These are phyloP conservation scores for Leptinotarsa texana DNA, from an alignment of 1,140 invertebrate genomes.

Conservation along the genomic window DNA sequence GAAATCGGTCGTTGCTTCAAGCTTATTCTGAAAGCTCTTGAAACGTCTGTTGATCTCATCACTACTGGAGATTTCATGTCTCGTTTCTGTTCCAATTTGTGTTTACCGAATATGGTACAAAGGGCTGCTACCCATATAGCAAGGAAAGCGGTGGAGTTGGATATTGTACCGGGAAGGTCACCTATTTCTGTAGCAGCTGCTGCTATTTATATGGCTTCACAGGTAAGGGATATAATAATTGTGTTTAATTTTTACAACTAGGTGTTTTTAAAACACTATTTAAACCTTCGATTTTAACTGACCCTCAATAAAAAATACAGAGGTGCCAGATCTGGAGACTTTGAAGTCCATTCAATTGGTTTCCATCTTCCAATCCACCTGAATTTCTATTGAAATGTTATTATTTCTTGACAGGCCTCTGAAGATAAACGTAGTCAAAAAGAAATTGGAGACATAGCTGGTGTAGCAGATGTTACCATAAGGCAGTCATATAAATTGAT, in stretches of 20 bases:
- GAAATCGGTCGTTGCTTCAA: slow-evolving; percentile 98
- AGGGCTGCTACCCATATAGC: slow-evolving; percentile 96
- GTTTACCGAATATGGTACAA: slow-evolving; percentile 89
- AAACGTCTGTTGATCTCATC: slow-evolving; percentile 96
- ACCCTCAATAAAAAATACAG: no score
- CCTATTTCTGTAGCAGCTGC: slow-evolving; percentile 99
- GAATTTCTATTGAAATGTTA: slow-evolving; percentile 1
- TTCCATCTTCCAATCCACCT: no score
- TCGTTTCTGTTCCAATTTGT: slow-evolving; percentile 84
- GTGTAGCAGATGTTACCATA: slow-evolving; percentile 98
- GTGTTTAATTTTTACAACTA: no score
- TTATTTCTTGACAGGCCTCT: slow-evolving; percentile 71
- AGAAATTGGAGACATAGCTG: slow-evolving; percentile 98
- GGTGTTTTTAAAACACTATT: no score
- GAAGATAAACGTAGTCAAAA: slow-evolving; percentile 94
- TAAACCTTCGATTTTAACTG: no score
- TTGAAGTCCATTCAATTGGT: no score
- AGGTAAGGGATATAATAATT: slow-evolving; percentile 60
- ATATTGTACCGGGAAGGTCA: slow-evolving; percentile 97
- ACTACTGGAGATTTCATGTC: slow-evolving; percentile 99
- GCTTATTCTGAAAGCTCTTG: slow-evolving; percentile 87
- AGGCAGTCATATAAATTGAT: slow-evolving; percentile 97
- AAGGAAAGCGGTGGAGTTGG: slow-evolving; percentile 92
- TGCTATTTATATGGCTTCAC: slow-evolving; percentile 99
- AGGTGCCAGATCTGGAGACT: no score